Percentiles rank a stretch among this genome's conserved stretches.
Conservation (phyloP, 1,140 invertebrate genomes). For the Gyrodactylus salaris region DNA sequence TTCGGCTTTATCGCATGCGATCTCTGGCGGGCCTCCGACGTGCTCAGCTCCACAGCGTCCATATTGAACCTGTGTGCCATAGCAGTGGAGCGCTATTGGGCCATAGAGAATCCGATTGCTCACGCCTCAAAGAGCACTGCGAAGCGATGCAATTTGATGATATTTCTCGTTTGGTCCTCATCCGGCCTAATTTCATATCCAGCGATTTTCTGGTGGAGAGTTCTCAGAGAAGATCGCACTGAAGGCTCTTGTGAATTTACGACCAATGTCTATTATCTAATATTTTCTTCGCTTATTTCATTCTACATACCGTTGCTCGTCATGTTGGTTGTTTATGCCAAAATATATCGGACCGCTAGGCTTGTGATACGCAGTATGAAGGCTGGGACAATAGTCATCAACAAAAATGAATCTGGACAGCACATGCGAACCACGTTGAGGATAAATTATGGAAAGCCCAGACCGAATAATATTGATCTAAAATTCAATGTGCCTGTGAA, state of each 20-base stretch:
- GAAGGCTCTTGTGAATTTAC: slow-evolving; percentile 28
- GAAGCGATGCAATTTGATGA: background rate
- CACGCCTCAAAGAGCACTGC: slow-evolving; percentile 29
- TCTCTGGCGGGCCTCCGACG: slow-evolving; percentile 76
- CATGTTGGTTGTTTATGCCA: slow-evolving; percentile 22
- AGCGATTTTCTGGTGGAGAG: slow-evolving; percentile 1
- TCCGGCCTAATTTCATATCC: background rate
- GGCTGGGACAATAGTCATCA: background rate
- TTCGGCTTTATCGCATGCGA: slow-evolving; percentile 64
- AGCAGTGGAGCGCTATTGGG: slow-evolving; percentile 34
- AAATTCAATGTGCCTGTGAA: background rate
- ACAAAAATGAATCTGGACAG: background rate
- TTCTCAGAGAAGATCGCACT: background rate
- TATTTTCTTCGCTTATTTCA: slow-evolving; percentile 31
- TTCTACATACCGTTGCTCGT: slow-evolving; percentile 10
- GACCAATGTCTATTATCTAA: slow-evolving; percentile 50
- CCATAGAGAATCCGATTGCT: slow-evolving; percentile 82
- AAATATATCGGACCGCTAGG: slow-evolving; percentile 32
- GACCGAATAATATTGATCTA: background rate
- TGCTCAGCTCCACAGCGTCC: slow-evolving; percentile 73
- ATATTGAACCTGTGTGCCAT: slow-evolving; percentile 81
- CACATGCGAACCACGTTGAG: background rate
- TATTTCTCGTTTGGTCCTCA: background rate
- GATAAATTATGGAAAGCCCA: background rate
- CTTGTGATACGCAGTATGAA: background rate